Base-by-base conservation (phyloP, 2,113 vertebrate species). In the Grammomys dolichurus region DNA sequence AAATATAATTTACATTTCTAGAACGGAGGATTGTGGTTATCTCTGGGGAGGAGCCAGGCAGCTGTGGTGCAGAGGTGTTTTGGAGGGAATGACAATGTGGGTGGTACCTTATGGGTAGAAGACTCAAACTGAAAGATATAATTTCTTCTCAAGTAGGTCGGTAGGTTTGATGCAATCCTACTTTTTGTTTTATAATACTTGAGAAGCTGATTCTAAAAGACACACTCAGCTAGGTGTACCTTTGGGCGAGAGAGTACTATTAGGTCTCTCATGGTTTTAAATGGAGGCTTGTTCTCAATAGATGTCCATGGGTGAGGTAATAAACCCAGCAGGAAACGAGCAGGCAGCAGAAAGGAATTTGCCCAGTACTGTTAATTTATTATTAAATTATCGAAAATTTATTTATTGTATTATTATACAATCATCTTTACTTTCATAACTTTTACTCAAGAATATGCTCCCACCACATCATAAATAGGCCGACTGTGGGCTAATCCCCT, bases 151-250 rank as follows among this genome's bases (percentile, higher is more conserved):
- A 84, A 91, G 60, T 26, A 90, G 72, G 70, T 80, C 28, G 80
- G 48, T 40, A 77, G 87, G 76, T n/a, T 69, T 36, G 72, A 67
- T 48, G 31, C 8, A 77, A 82, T 90, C 65, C 51, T 88, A 65
- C 43, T 10, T 12, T 19, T 16, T 7, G 51, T 93, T 90, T 72
- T 63, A 11, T 70, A 54, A 75, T 88, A 43, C 51, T 82, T 89
- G 40, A 93, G 60, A 96, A 96, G 4, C 31, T 46, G 40, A 96
- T 93, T 92, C 46, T 63, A 89, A 96, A 93, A 89, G 63, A 69
- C 8, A 56, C 24, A 72, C 0, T n/a, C 87, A 69, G 40, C 28
- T n/a, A 54, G 58, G 70, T 26, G 22, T 13, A 73, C 48, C 85
- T 60, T 81, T 70, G 65, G 48, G 9, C 26, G 5, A 75, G 65